Evolutionary conservation across 1,140 invertebrate species (phyloP).

Genomic region (Lutraria rhynchaena): DNA sequence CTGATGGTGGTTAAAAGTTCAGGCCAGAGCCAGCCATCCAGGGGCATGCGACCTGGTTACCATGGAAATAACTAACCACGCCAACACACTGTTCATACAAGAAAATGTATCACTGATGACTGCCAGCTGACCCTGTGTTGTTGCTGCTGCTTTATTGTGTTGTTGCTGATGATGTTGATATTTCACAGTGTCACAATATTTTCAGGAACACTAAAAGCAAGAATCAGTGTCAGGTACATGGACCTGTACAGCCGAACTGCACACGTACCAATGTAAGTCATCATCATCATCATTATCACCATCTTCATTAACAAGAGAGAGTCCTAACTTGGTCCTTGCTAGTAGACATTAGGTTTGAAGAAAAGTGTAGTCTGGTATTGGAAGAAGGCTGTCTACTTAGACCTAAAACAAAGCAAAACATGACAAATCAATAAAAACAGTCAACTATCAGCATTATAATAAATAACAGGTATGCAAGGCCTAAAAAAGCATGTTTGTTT

Average conservation of each 20-base stretch:
- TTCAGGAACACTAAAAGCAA: background rate
- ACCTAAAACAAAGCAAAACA: constrained; percentile 26
- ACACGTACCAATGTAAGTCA: constrained; percentile 39
- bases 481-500: too few relatives aligned
- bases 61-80: background rate
- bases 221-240: constrained; percentile 17
- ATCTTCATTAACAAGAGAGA: constrained; percentile 14
- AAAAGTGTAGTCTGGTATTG: constrained; percentile 16
- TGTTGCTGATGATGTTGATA: constrained; percentile 18
- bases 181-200: background rate
- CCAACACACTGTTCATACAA: constrained; percentile 3
- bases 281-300: constrained; percentile 52
- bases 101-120: constrained; percentile 4
- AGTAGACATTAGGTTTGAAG: background rate
- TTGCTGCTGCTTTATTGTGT: constrained; percentile 28
- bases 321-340: background rate
- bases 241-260: constrained; percentile 49
- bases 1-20: constrained; percentile 12
- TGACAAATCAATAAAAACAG: too few relatives aligned
- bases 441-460: too few relatives aligned
- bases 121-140: constrained; percentile 35
- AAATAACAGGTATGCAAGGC: too few relatives aligned
- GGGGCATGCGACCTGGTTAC: constrained; percentile 33
- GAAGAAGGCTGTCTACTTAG: constrained; percentile 36
- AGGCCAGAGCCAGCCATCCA: constrained; percentile 34